phyloP scores from a whole-genome alignment of 2,113 vertebrate species.

The Gymnocephalus cernua region DNA sequence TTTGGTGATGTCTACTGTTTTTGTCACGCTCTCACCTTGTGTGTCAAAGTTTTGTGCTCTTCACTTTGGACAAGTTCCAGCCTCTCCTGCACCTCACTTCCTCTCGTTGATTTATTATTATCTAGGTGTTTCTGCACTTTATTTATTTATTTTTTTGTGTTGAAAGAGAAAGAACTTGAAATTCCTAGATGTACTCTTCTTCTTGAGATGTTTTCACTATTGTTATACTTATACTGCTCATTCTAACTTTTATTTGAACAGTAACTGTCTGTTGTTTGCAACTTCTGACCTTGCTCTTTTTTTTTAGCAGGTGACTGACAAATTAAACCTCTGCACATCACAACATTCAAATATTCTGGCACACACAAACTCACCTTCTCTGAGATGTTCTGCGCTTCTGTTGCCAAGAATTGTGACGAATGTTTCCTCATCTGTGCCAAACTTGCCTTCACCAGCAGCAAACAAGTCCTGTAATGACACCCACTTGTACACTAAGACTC shows the following conservation, averaged over 20 bases:
- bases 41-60: background rate
- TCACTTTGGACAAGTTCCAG: background rate
- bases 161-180: background rate
- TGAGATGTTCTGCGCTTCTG: constrained; percentile 90
- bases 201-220: background rate
- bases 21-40: background rate
- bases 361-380: constrained; percentile 73
- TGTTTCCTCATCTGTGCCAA: constrained; percentile 95
- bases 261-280: background rate
- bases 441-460: constrained; percentile 91
- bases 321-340: background rate
- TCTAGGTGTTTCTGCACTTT: no score
- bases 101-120: no score
- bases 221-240: background rate
- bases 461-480: constrained; percentile 87
- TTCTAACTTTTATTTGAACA: background rate
- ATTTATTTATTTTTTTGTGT: background rate
- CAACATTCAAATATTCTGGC: background rate
- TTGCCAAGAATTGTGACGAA: constrained; percentile 95
- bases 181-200: background rate
- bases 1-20: background rate
- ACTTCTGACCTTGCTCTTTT: background rate
- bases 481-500: constrained; percentile 16
- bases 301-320: background rate
- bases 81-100: background rate